Percentiles rank a stretch among this genome's conserved stretches.
These are phyloP conservation scores for Stichodactyla helianthus DNA, from an alignment of 64 coral and sea anemone genomes.

Conservation along the genomic window DNA sequence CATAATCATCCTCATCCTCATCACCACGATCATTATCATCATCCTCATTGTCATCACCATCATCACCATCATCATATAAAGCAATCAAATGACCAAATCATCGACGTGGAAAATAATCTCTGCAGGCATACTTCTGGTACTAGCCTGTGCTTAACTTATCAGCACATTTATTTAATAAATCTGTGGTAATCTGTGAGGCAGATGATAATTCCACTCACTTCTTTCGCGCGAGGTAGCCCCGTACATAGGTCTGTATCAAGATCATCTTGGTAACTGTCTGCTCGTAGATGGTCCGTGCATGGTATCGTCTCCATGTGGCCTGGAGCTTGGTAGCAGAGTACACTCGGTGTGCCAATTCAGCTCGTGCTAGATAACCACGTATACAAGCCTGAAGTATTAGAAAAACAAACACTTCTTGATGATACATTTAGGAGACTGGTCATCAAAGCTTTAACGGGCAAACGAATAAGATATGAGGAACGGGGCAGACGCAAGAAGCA, in stretches of 20 bases:
- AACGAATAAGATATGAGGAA: too few species aligned
- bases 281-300: constrained; percentile 48
- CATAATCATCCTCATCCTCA: neutral
- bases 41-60: neutral
- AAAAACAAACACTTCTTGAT: neutral
- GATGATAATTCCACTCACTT: constrained; percentile 14
- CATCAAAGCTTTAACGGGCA: neutral
- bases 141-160: too few species aligned
- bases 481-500: too few species aligned
- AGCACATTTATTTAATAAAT: too few species aligned
- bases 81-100: neutral
- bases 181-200: too few species aligned
- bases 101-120: too few species aligned
- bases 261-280: constrained; percentile 40
- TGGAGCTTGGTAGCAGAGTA: constrained; percentile 74
- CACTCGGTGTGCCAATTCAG: constrained; percentile 26
- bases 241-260: constrained; percentile 52
- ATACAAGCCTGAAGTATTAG: constrained; percentile 33
- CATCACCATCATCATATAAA: neutral
- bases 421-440: neutral
- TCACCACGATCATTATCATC: neutral
- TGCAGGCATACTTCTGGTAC: too few species aligned
- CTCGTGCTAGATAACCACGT: constrained; percentile 60
- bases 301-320: constrained; percentile 65
- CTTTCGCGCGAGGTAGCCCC: constrained; percentile 63